Percentiles rank a stretch among this genome's conserved stretches.
Evolutionary conservation across 1,140 invertebrate species (phyloP).

Genomic region (Drosophila aff.): DNA sequence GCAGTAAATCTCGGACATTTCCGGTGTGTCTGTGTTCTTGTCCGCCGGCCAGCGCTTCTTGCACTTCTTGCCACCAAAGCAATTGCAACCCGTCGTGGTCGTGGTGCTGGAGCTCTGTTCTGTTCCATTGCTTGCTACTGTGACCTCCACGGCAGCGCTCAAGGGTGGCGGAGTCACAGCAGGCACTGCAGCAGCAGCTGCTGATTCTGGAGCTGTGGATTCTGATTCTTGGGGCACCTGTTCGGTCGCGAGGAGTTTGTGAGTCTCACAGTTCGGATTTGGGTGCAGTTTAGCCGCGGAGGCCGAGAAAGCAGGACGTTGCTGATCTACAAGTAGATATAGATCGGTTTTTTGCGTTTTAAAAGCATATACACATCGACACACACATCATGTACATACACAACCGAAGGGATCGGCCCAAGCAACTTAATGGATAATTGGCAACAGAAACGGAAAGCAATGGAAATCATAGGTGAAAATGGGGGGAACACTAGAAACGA

Average conservation of each 20-base stretch:
- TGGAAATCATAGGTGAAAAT: conserved; percentile 44
- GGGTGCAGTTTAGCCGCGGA: conserved; percentile 82
- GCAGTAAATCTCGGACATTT: conserved; percentile 86
- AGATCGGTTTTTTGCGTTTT: conserved; percentile 76
- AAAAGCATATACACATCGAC: conserved; percentile 71
- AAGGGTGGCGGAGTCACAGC: conserved; percentile 73
- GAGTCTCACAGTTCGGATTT: conserved; percentile 78
- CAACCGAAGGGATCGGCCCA: conserved; percentile 50
- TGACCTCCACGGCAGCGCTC: conserved; percentile 73
- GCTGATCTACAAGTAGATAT: conserved; percentile 85
- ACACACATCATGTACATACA: conserved; percentile 60
- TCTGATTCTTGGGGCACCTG: conserved; percentile 17
- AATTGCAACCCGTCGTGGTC: conserved; percentile 79
- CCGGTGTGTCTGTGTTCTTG: conserved; percentile 64
- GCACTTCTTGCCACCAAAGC: conserved; percentile 84
- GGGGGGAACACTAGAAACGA: conserved; percentile 7
- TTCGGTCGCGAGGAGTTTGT: conserved; percentile 41
- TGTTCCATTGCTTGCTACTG: conserved; percentile 29
- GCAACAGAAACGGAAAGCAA: conserved; percentile 52
- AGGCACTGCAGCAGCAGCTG: conserved; percentile 35
- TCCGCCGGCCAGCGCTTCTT: conserved; percentile 83
- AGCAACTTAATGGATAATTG: conserved; percentile 66
- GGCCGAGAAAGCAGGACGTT: conserved; percentile 85
- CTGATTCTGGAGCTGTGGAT: conserved; percentile 3
- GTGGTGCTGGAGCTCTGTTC: conserved; percentile 55